Conservation (phyloP, 2,113 vertebrate species). For the Tetrao urogallus region DNA sequence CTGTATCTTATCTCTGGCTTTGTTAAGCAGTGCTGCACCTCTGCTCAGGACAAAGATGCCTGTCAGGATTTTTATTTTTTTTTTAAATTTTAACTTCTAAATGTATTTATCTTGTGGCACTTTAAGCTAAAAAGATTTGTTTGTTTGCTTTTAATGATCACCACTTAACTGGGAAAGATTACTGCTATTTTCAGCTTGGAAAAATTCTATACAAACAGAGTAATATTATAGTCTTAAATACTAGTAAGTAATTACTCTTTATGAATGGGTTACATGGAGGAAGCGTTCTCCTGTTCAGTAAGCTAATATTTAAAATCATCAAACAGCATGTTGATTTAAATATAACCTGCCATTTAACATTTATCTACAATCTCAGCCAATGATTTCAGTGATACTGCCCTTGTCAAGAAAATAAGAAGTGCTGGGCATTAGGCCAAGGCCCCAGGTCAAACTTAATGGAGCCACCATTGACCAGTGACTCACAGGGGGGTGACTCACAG, state of each 20-base stretch:
- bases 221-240: neutral
- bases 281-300: neutral
- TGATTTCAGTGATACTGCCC: neutral
- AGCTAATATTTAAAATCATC: neutral
- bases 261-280: neutral
- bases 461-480: neutral
- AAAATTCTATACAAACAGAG: neutral
- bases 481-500: neutral
- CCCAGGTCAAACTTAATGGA: conserved; percentile 3
- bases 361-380: neutral
- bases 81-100: neutral
- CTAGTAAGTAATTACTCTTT: neutral
- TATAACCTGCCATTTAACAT: neutral
- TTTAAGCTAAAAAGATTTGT: neutral
- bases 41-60: neutral
- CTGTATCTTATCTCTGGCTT: neutral
- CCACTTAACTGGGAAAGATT: neutral
- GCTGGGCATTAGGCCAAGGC: neutral
- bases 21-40: neutral
- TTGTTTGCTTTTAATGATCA: neutral
- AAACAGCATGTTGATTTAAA: neutral
- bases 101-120: neutral
- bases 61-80: neutral
- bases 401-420: neutral
- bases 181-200: neutral